Base-by-base conservation (phyloP, 2,888 invertebrate genomes). In the Drosophila longiperda region DNA sequence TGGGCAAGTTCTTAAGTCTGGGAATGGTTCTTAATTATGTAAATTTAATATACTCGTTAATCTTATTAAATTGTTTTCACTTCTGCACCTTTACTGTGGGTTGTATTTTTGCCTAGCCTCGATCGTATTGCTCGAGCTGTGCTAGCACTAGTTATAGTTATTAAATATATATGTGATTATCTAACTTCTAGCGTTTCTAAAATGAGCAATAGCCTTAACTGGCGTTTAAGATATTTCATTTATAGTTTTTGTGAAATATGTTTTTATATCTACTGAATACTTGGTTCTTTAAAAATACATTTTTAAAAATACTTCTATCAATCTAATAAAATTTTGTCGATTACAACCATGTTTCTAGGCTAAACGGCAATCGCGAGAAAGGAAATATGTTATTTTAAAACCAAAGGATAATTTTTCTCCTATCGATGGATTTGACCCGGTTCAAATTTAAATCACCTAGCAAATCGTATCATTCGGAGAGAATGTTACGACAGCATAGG, bases 61-160 rank as follows among this genome's bases (percentile, higher is more conserved):
- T 64, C 23, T 62, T 34, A 58, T 72, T 40, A 65, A 40, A 65
- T n/a, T 20, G 40, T 64, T 54, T 73, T 57, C 23, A 61, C 53
- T 59, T 61, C 52, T 72, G 81, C 82, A 81, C 78, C 78, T 72
- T 78, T 63, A 36, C 64, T 64, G 73, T 78, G 67, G 78, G 73
- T 77, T 71, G 36, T 75, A 57, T 75, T 69, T 12, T 45, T 50
- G 60, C 45, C 60, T 66, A 70, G 65, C 48, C 63, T 80, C 67
- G 77, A 60, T 75, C 45, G 54, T 64, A 42, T 55, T 57, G 59
- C 66, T 75, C 73, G 61, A 72, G 78, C 65, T 81, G 82, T 72
- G 78, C 82, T 63, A 81, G 73, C 53, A 52, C 66, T 53, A 48
- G 29, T 58, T 75, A 33, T 34, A 64, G 48, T 64, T 78, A 49